Evolutionary conservation across 2,888 invertebrate species (phyloP).

Genomic region (Scaptomyza polygonia): DNA sequence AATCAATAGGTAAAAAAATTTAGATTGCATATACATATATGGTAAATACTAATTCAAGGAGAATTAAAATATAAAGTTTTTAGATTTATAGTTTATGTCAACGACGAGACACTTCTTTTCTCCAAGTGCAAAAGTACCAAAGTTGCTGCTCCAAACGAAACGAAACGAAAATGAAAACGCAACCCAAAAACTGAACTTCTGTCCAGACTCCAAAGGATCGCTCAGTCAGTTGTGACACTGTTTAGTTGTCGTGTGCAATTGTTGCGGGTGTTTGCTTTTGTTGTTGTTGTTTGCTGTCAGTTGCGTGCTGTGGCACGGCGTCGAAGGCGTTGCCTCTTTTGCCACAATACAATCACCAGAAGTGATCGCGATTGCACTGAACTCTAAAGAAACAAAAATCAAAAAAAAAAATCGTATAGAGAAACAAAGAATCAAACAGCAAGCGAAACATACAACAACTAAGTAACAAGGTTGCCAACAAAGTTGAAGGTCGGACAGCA

Average conservation of each 20-base stretch:
- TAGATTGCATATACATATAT: too few relatives aligned
- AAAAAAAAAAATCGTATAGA: conserved; percentile 11
- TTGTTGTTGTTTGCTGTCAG: conserved; percentile 49
- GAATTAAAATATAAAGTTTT: too few relatives aligned
- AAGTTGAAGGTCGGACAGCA: conserved; percentile 73
- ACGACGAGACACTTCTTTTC: background rate
- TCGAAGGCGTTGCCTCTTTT: conserved; percentile 75
- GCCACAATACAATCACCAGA: conserved; percentile 68
- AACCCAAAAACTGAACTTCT: background rate
- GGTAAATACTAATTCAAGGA: too few relatives aligned
- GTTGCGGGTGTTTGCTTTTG: conserved; percentile 47
- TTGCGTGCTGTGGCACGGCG: conserved; percentile 58
- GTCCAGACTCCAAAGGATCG: conserved; percentile 22
- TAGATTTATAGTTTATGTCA: too few relatives aligned
- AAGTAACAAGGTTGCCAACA: conserved; percentile 75
- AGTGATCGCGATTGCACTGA: conserved; percentile 77
- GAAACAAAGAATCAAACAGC: conserved; percentile 30
- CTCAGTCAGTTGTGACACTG: conserved; percentile 63
- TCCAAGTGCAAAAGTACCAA: conserved; percentile 30
- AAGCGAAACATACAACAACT: conserved; percentile 45
- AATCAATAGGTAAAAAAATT: too few relatives aligned
- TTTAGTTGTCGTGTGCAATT: conserved; percentile 59
- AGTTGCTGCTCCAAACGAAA: conserved; percentile 34
- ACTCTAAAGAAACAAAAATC: conserved; percentile 52
- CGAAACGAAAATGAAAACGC: conserved; percentile 50